Conservation (phyloP, 2,797 vertebrate species). For the Emydoidea blandingii region DNA sequence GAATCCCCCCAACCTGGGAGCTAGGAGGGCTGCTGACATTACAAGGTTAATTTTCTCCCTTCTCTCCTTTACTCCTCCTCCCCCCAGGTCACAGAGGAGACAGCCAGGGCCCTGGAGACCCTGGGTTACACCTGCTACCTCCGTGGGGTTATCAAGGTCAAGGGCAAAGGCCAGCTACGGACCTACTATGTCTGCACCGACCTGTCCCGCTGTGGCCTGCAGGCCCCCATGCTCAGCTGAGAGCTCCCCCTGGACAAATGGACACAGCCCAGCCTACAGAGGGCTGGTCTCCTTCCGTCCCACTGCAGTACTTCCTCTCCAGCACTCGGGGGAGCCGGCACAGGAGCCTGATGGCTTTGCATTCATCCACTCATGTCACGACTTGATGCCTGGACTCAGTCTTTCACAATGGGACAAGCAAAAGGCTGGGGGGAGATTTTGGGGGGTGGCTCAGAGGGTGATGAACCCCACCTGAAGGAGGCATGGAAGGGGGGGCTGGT, state of each 20-base stretch:
- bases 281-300: neutral
- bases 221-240: conserved; percentile 69
- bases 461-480: neutral
- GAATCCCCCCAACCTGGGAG: neutral
- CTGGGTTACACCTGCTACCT: conserved; percentile 85
- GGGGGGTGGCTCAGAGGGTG: neutral
- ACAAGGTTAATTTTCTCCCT: neutral
- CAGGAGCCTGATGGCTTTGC: neutral
- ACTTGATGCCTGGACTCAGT: neutral
- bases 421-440: neutral
- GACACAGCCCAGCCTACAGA: neutral
- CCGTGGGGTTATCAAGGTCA: conserved; percentile 88
- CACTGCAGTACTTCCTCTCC: neutral
- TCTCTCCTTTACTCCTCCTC: neutral
- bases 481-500: neutral
- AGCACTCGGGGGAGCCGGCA: neutral
- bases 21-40: too few relatives aligned
- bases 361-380: neutral
- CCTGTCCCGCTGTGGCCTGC: conserved; percentile 64
- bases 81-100: conserved; percentile 90
- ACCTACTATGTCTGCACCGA: conserved; percentile 91
- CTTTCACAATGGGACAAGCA: neutral
- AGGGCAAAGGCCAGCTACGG: conserved; percentile 92
- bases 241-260: neutral
- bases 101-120: conserved; percentile 81